These are phyloP conservation scores for Chanos chanos DNA, from an alignment of 2,797 vertebrate genomes.

Conservation along the genomic window DNA sequence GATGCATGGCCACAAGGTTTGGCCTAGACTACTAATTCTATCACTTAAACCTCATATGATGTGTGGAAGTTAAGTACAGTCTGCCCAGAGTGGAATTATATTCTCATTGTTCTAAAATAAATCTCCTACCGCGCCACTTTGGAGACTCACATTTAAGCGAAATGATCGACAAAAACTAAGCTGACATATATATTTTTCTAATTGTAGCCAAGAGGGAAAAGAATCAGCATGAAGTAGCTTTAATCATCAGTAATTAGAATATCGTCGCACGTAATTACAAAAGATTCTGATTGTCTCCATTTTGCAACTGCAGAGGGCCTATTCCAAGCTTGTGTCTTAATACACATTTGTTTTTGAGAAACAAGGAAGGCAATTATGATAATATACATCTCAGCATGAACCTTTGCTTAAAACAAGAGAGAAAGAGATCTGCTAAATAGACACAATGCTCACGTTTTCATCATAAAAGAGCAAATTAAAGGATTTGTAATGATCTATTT, in stretches of 20 bases:
- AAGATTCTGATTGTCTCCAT: constrained; percentile 98
- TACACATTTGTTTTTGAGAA: constrained; percentile 92
- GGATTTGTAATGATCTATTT: constrained; percentile 69
- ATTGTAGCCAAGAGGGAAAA: constrained; percentile 86
- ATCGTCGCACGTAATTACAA: constrained; percentile 94
- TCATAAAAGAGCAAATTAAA: constrained; percentile 80
- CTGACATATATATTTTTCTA: constrained; percentile 93
- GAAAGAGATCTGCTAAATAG: constrained; percentile 75
- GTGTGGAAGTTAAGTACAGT: constrained; percentile 50
- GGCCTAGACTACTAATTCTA: constrained; percentile 49
- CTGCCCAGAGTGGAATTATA: constrained; percentile 72
- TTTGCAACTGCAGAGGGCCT: constrained; percentile 83
- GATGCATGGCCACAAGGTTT: too few species aligned
- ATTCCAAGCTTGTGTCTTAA: constrained; percentile 83
- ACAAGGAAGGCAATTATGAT: constrained; percentile 90
- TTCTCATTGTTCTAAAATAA: constrained; percentile 81
- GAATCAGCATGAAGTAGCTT: constrained; percentile 85
- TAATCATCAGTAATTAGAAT: constrained; percentile 98
- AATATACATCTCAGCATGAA: constrained; percentile 89
- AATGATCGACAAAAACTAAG: constrained; percentile 83
- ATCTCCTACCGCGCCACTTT: constrained; percentile 79
- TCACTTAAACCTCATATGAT: constrained; percentile 55
- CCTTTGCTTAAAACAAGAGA: constrained; percentile 75
- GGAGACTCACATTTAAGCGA: constrained; percentile 77
- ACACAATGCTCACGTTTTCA: constrained; percentile 69